These are phyloP conservation scores for Arge pagana DNA, from an alignment of 2,888 invertebrate species.

Conservation along the genomic window DNA sequence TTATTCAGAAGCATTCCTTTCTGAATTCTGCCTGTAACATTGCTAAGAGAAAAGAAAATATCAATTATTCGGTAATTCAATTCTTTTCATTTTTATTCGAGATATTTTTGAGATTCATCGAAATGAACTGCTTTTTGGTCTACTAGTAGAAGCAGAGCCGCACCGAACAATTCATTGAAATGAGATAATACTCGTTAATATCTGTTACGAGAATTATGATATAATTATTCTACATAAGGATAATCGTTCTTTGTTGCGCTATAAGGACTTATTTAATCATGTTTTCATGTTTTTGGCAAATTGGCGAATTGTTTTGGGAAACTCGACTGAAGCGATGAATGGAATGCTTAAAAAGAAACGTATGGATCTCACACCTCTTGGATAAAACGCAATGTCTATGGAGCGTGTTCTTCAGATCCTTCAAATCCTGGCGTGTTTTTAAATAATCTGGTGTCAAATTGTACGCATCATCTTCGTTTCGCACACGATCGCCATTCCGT, in stretches of 20 bases:
- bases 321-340: neutral
- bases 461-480: slow-evolving; percentile 42
- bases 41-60: slow-evolving; percentile 38
- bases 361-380: slow-evolving; percentile 42
- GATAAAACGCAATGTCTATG: slow-evolving; percentile 48
- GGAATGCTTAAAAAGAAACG: neutral
- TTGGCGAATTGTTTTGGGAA: neutral
- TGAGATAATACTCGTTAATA: too few relatives aligned
- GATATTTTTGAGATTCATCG: too few relatives aligned
- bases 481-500: slow-evolving; percentile 39
- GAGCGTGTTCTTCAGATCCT: slow-evolving; percentile 44
- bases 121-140: too few relatives aligned
- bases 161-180: too few relatives aligned
- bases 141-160: too few relatives aligned
- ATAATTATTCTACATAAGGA: too few relatives aligned
- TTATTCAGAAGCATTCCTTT: slow-evolving; percentile 48
- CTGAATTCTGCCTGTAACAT: slow-evolving; percentile 46
- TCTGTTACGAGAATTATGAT: too few relatives aligned
- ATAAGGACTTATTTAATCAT: too few relatives aligned
- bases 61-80: too few relatives aligned
- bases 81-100: too few relatives aligned
- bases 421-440: slow-evolving; percentile 46
- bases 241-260: too few relatives aligned
- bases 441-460: slow-evolving; percentile 52
- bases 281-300: too few relatives aligned